These are phyloP conservation scores for rabbit (Oryctolagus cuniculus) DNA, from an alignment of 2,113 vertebrate species.

Conservation along the genomic window DNA sequence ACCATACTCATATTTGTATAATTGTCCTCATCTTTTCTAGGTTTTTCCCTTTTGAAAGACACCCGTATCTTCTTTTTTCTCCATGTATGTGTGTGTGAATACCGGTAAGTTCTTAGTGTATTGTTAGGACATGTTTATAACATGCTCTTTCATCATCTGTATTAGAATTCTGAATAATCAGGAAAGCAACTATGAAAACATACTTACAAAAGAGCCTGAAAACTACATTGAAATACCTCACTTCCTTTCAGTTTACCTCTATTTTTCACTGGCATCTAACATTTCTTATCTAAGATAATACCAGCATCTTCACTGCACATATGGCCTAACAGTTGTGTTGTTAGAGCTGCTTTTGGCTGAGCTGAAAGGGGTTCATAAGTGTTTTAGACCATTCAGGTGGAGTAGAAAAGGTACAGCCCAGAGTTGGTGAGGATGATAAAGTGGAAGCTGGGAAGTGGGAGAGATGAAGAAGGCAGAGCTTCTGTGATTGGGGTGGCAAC, in stretches of 20 bases:
- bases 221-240: slow-evolving; percentile 48
- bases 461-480: slow-evolving; percentile 60
- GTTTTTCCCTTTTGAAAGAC: slow-evolving; percentile 48
- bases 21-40: slow-evolving; percentile 52
- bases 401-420: background rate
- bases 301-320: background rate
- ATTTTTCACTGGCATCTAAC: slow-evolving; percentile 31
- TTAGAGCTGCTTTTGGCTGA: slow-evolving; percentile 34
- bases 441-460: background rate
- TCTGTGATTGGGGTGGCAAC: slow-evolving; percentile 45
- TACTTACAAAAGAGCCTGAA: slow-evolving; percentile 24
- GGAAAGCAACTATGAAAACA: slow-evolving; percentile 62
- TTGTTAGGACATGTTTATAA: slow-evolving; percentile 58
- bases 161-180: slow-evolving; percentile 66
- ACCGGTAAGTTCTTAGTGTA: slow-evolving; percentile 60
- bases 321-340: slow-evolving; percentile 48
- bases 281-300: slow-evolving; percentile 62
- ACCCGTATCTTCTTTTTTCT: slow-evolving; percentile 47
- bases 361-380: background rate
- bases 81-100: slow-evolving; percentile 14
- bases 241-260: slow-evolving; percentile 20
- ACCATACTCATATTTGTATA: slow-evolving; percentile 53
- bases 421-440: background rate
- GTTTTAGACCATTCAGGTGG: slow-evolving; percentile 21
- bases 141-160: slow-evolving; percentile 49